Percentiles rank a stretch among this genome's conserved stretches.
Evolutionary conservation across 2,797 vertebrate species (phyloP).

Genomic region (Sciurus vulgaris): DNA sequence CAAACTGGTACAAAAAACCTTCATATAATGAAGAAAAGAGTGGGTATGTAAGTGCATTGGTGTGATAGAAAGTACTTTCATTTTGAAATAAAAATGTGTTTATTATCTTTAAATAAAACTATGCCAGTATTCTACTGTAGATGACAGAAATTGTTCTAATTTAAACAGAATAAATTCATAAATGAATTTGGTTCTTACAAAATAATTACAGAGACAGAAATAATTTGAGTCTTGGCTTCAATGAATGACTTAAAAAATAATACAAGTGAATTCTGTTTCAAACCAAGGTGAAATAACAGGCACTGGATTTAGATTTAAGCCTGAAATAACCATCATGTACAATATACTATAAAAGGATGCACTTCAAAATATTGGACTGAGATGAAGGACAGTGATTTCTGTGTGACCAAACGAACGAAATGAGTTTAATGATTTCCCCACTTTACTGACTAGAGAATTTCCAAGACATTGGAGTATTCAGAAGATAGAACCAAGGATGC

Average conservation of each 20-base stretch:
- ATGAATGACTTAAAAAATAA: background rate
- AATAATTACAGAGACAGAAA: background rate
- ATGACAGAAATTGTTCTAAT: background rate
- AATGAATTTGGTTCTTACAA: background rate
- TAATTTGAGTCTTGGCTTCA: background rate
- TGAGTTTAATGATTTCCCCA: background rate
- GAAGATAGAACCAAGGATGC: no score
- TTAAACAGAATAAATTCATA: constrained; percentile 16
- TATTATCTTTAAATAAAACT: background rate
- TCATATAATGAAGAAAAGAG: background rate
- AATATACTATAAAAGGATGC: background rate
- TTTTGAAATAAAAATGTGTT: background rate
- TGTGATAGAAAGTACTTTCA: background rate
- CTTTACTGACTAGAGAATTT: background rate
- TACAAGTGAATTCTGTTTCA: background rate
- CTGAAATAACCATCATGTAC: background rate
- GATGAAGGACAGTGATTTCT: background rate
- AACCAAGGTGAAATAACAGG: background rate
- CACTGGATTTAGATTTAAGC: background rate
- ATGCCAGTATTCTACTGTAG: background rate
- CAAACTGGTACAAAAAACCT: background rate
- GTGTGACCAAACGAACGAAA: background rate
- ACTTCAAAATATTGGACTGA: background rate
- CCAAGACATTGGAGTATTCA: background rate
- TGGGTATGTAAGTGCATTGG: background rate